Base-by-base conservation (phyloP, 2,888 invertebrate species). In the Mayetiola destructor region DNA sequence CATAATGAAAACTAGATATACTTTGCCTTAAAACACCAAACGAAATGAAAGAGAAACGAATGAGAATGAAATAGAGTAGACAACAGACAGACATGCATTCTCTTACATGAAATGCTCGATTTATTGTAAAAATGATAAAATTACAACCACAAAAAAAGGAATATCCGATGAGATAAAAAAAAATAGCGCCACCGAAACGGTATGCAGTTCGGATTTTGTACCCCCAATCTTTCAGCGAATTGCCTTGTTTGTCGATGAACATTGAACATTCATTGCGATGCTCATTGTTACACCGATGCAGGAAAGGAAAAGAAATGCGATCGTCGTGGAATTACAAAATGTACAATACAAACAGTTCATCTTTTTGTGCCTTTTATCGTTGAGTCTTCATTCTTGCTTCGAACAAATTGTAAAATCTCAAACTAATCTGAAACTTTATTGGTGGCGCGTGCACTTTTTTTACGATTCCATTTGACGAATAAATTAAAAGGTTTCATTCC, bases 341-440 rank as follows among this genome's bases (percentile, higher is more conserved):
- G n/a, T n/a, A n/a, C n/a, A n/a, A n/a, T n/a, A n/a, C n/a, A n/a
- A n/a, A n/a, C n/a, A n/a, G n/a, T n/a, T n/a, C n/a, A n/a, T n/a
- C n/a, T 27, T 48, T 48, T 48, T 16, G 27, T 48, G 27, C n/a
- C 3, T 27, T n/a, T 27, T 27, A 27, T 27, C 27, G 23, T 20
- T n/a, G n/a, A n/a, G n/a, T 48, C 6, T 27, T 9, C 48, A n/a
- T 27, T 9, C 5, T 48, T 16, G 1, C 27, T 27, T 39, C 18
- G 3, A 48, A n/a, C 48, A 48, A 48, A 48, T 48, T 23, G 27
- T 27, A 48, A 48, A 48, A 48, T 48, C 27, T 48, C 48, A 48
- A 48, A 48, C 48, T 27, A 48, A 48, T 48, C 48, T 27, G n/a
- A 23, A 48, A 48, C 48, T 48, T 48, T 48, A 48, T 48, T 27